Evolutionary conservation across 2,113 vertebrate species (phyloP), one percentile per base, ranked within the genome.

Genomic region (Psilopsiagon aymara): DNA sequence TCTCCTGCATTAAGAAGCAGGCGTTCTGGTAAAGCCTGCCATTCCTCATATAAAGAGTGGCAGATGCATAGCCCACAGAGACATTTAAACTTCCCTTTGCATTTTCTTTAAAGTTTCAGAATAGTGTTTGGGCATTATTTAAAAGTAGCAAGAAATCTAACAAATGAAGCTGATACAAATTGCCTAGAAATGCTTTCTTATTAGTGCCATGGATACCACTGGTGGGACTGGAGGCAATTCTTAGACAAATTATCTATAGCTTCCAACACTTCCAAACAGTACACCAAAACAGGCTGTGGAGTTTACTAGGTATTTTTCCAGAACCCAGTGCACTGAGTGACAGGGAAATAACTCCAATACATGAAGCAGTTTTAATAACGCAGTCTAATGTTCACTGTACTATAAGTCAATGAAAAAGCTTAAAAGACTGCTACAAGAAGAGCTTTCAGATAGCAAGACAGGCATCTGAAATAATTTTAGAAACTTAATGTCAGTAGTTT

Each of bases 1-100:
- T 94, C 89, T 92, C 86, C 74, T 86, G 91, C 77, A 82, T 94
- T 92, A 84, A 91, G 89, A 95, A 87, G 43, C 91, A 95, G 91
- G 93, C 93, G 83, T 87, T 92, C 91, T 95, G 69, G 81, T 96
- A 89, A 95, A 95, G 95, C 73, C 88, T 95, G 96, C 95, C 96
- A 91, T 90, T 95, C 89, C 95, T 95, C 74, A 94, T 94, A 89
- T 63, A 76, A 89, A 75, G 89, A 95, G 70, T 89, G 89, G 83
- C 94, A 95, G 91, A 66, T 95, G 77, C 92, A 89, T 78, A 95
- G 91, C 89, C 88, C 84, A 92, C 69, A 91, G 84, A 95, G 89
- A 91, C 86, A 94, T 89, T 95, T 91, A 83, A 88, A 91, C 93
- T 85, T 92, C 94, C 64, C 95, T 71, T 73, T 57, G 74, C 84